Percentiles rank a stretch among this genome's conserved stretches.
Conservation (phyloP, 1,140 invertebrate genomes). For the Heliconius congener region DNA sequence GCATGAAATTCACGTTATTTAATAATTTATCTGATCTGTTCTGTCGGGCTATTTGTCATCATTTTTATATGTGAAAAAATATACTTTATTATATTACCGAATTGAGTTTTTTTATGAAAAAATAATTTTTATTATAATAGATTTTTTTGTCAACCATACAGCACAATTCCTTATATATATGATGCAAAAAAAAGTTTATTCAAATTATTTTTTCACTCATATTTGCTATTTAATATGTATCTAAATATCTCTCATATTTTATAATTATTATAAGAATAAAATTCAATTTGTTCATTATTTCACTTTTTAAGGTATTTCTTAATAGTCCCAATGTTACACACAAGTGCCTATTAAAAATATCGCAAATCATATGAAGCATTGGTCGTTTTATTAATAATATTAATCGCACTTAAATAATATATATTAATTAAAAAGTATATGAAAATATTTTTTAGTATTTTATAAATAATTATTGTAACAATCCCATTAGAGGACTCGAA, state of each 20-base stretch:
- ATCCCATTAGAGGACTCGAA: too few species aligned
- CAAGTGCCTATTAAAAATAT: conserved; percentile 11
- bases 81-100: neutral
- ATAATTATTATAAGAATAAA: neutral
- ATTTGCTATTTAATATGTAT: neutral
- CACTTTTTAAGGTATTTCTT: neutral
- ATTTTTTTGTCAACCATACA: neutral
- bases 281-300: neutral
- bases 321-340: conserved; percentile 13
- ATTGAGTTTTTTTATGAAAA: neutral
- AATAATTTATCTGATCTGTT: conserved; percentile 8
- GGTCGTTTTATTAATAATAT: neutral
- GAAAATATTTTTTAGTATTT: neutral
- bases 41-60: neutral
- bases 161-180: neutral
- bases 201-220: neutral
- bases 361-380: neutral
- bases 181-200: neutral
- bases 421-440: neutral
- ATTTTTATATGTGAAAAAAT: neutral
- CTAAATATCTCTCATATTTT: neutral
- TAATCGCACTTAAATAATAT: neutral
- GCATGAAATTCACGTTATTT: neutral
- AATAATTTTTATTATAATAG: neutral
- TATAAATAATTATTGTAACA: too few species aligned